phyloP scores from a whole-genome alignment of 2,888 invertebrate species.

The Heliconius erato region DNA sequence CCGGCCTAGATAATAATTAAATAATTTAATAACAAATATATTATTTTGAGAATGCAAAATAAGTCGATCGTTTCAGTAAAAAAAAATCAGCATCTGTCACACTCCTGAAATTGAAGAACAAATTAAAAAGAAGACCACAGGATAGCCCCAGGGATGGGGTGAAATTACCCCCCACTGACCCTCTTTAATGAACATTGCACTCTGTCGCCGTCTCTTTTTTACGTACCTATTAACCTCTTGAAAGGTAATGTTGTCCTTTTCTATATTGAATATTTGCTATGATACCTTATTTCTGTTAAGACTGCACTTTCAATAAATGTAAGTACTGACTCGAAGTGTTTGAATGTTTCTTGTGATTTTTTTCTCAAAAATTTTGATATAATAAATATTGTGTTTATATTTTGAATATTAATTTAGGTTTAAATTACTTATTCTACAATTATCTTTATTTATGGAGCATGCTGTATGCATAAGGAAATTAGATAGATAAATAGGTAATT shows the following conservation, averaged over 20 bases:
- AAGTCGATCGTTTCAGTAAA: not conserved
- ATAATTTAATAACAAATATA: not conserved
- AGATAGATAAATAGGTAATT: no score
- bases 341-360: not conserved
- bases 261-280: slow-evolving; percentile 65
- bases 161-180: slow-evolving; percentile 79
- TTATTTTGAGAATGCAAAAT: not conserved
- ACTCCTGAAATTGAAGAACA: slow-evolving; percentile 78
- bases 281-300: slow-evolving; percentile 56
- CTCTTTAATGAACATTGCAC: slow-evolving; percentile 85
- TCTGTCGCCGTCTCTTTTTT: slow-evolving; percentile 69
- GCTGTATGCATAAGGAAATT: no score
- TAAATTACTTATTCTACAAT: no score
- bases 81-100: slow-evolving; percentile 48
- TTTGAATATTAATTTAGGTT: not conserved
- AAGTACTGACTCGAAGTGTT: not conserved
- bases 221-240: slow-evolving; percentile 57
- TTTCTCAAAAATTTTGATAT: not conserved
- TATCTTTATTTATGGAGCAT: no score
- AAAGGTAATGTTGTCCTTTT: slow-evolving; percentile 64
- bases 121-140: slow-evolving; percentile 85
- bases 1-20: no score
- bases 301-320: slow-evolving; percentile 47
- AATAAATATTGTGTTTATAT: not conserved
- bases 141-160: slow-evolving; percentile 72